A percentile compares a stretch with the other conserved stretches of the same genome.
Evolutionary conservation across 2,797 vertebrate species (phyloP).

Genomic region (Brotula barbata): DNA sequence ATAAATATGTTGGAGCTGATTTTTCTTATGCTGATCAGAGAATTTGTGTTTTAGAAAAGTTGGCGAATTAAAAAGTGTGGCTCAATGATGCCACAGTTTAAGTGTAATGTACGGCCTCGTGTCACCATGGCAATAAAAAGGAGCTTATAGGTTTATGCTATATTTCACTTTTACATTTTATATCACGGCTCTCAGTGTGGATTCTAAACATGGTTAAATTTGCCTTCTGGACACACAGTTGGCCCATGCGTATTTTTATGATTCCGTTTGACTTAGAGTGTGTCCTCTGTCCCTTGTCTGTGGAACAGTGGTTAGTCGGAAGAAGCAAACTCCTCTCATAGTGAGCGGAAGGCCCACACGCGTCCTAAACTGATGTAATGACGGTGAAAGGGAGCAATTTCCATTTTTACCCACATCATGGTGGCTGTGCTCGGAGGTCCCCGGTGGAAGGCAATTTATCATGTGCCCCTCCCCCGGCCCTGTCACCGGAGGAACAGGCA

Average conservation of each 20-base stretch:
- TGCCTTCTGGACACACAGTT: not conserved
- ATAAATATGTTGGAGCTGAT: constrained; percentile 77
- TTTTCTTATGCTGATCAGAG: not conserved
- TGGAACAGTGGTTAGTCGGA: constrained; percentile 58
- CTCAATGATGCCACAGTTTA: not conserved
- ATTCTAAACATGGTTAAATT: not conserved
- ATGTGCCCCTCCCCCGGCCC: constrained; percentile 82
- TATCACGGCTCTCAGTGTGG: not conserved
- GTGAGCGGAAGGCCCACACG: constrained; percentile 74
- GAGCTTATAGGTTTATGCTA: not conserved
- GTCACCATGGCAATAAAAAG: constrained; percentile 1
- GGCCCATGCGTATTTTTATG: no score
- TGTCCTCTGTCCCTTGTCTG: constrained; percentile 36
- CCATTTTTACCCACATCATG: constrained; percentile 85
- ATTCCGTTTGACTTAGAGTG: constrained; percentile 24
- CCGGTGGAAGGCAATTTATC: constrained; percentile 85
- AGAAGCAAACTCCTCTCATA: constrained; percentile 48
- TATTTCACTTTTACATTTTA: not conserved
- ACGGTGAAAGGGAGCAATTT: constrained; percentile 85
- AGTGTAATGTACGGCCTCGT: not conserved
- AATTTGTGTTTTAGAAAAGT: not conserved
- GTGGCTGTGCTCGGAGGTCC: constrained; percentile 81
- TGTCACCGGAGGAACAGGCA: constrained; percentile 83
- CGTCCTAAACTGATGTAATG: constrained; percentile 85
- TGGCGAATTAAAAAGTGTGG: not conserved